Percentiles rank a stretch among this genome's conserved stretches.
Evolutionary conservation across 2,113 vertebrate species (phyloP).

Genomic region (Corydoras maculifer): DNA sequence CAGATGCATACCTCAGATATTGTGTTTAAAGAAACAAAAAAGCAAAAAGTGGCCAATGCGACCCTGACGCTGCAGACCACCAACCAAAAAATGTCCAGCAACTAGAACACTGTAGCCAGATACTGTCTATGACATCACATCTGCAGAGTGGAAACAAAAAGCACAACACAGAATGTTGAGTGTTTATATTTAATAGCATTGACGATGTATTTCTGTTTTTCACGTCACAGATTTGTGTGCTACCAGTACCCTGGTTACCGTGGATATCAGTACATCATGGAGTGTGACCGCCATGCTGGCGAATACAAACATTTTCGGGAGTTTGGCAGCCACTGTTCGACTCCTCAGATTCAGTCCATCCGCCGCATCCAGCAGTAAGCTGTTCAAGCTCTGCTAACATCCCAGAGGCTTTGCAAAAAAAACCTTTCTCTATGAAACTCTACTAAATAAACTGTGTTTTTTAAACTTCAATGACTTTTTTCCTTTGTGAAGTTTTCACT

Average conservation of each 20-base stretch:
- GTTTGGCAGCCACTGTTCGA: constrained; percentile 85
- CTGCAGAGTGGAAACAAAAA: too few species aligned
- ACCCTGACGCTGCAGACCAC: too few species aligned
- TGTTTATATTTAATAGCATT: too few species aligned
- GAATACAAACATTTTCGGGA: constrained; percentile 87
- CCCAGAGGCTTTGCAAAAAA: constrained; percentile 44
- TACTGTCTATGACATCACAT: too few species aligned
- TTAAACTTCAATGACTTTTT: constrained; percentile 56
- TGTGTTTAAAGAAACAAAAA: too few species aligned
- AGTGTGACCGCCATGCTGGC: constrained; percentile 81
- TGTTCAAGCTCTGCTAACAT: constrained; percentile 19
- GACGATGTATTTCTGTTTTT: neutral
- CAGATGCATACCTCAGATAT: too few species aligned
- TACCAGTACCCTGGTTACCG: constrained; percentile 90
- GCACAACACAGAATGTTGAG: too few species aligned
- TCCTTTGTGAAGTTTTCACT: too few species aligned
- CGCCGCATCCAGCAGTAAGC: constrained; percentile 87
- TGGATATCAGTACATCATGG: constrained; percentile 90
- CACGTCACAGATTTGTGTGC: constrained; percentile 77
- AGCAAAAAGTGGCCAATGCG: too few species aligned
- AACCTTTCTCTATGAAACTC: constrained; percentile 38
- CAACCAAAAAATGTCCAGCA: too few species aligned
- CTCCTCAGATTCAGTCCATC: constrained; percentile 88
- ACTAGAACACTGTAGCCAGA: too few species aligned
- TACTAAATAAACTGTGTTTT: constrained; percentile 72